A percentile compares a stretch with the other conserved stretches of the same genome.
phyloP scores from a whole-genome alignment of 1,140 invertebrate species.

The Liolophura sinensis region DNA sequence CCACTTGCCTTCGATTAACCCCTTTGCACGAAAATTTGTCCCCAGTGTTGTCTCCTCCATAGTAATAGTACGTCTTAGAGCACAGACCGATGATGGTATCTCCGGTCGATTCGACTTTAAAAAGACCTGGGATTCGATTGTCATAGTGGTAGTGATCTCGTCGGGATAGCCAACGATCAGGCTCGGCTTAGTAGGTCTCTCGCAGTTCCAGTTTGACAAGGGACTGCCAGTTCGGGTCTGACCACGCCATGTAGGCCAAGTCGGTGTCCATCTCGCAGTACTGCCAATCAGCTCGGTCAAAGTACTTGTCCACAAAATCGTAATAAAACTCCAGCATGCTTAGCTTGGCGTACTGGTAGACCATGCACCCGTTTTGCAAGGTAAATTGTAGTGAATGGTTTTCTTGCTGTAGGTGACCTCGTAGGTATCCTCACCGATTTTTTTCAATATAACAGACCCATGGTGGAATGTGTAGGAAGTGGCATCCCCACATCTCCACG shows the following conservation, averaged over 20 bases:
- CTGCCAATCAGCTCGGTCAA: slow-evolving; percentile 6
- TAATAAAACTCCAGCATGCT: slow-evolving; percentile 18
- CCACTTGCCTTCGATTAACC: too few relatives aligned
- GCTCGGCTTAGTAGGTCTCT: background rate
- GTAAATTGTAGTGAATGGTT: slow-evolving; percentile 10
- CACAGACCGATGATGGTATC: too few relatives aligned
- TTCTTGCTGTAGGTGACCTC: slow-evolving; percentile 17
- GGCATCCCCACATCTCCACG: too few relatives aligned
- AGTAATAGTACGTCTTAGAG: too few relatives aligned
- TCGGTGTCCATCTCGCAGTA: slow-evolving; percentile 19
- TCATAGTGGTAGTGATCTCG: too few relatives aligned
- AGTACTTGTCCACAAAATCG: slow-evolving; percentile 11
- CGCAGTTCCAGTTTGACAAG: slow-evolving; percentile 12
- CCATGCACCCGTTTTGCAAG: slow-evolving; percentile 15
- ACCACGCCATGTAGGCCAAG: slow-evolving; percentile 15
- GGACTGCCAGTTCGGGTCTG: slow-evolving; percentile 3
- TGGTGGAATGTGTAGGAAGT: too few relatives aligned
- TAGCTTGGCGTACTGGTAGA: slow-evolving; percentile 20
- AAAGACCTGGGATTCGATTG: too few relatives aligned
- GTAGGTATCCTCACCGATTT: slow-evolving; percentile 11
- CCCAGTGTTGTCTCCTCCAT: too few relatives aligned
- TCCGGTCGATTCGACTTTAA: too few relatives aligned
- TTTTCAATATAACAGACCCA: background rate
- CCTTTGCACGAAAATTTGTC: too few relatives aligned
- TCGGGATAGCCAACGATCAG: too few relatives aligned